These are phyloP conservation scores for Sorex araneus DNA, from an alignment of 2,113 vertebrate species.

Conservation along the genomic window DNA sequence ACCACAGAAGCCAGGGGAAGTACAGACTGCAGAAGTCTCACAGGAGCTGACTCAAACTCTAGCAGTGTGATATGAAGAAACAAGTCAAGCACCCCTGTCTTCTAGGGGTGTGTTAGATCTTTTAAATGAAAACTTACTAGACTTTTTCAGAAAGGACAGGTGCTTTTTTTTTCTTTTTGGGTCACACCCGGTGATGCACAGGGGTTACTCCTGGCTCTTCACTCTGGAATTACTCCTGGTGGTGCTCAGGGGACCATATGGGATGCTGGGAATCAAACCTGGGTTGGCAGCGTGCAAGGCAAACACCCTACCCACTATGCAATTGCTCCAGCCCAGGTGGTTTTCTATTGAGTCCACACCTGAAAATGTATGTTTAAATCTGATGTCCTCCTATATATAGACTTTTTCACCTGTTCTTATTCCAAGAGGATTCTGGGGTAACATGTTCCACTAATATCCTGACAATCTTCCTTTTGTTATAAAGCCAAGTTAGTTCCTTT, in stretches of 20 bases:
- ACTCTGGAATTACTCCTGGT: no score
- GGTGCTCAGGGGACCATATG: no score
- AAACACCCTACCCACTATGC: no score
- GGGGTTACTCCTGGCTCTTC: no score
- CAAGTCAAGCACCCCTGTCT: neutral
- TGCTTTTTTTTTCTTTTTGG: no score
- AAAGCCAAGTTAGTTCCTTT: neutral
- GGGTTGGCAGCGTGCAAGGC: no score
- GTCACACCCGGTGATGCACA: no score
- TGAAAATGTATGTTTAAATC: neutral
- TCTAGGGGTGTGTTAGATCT: neutral
- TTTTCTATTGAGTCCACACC: neutral
- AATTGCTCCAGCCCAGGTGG: no score
- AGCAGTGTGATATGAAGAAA: neutral
- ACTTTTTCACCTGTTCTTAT: neutral
- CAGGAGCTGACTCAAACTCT: neutral
- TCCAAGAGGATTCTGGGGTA: neutral
- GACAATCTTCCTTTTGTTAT: neutral
- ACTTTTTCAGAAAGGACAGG: neutral
- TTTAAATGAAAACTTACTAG: neutral
- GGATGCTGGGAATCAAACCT: no score
- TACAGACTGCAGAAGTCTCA: accelerated
- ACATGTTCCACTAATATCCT: neutral
- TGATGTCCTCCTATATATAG: neutral
- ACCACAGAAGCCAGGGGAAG: neutral